Evolutionary conservation across 2,113 vertebrate genomes (phyloP), one percentile per base, ranked within the genome.

Genomic region (Salvelinus sp.): DNA sequence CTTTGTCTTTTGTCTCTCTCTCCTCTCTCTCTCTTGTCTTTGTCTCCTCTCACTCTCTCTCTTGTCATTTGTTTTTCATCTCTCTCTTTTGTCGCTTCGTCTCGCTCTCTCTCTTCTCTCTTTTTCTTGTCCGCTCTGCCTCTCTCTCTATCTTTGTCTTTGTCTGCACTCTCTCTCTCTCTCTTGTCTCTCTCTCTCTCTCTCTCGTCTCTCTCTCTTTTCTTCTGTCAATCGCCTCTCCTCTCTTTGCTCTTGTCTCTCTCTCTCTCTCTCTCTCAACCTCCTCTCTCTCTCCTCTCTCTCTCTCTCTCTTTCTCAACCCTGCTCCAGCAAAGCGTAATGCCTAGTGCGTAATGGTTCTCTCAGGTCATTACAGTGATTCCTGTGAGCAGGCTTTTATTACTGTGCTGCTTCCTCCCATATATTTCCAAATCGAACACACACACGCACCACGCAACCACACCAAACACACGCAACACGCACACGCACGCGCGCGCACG

Each of bases 301-400:
- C 13, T 3, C 66, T 38, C 4, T 68, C 30, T 68, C 25, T 68
- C 16, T 38, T 3, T 38, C 28, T 38, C 23, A 10, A 10, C 30
- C 16, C n/a, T n/a, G 5, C 57, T 20, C 57, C 57, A 65, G 3
- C 23, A 65, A 22, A 38, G 27, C 48, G 66, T 72, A 30, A 66
- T 82, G 65, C 81, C 80, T 79, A 71, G 44, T 65, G 65, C n/a
- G 75, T 75, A 54, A 74, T 74, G 62, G 82, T 80, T 84, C 86
- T 74, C 63, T 70, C 50, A 44, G 65, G 70, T 77, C 83, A 66
- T 87, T 83, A 88, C 80, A 81, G 58, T 58, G 22, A 82, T 88
- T 72, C 86, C 64, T 48, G 60, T 47, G 74, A 71, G 63, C 78
- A 79, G 81, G 81, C 38, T 38, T 38, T 38, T 38, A 38, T 38